Base-by-base conservation (phyloP, 2,113 vertebrate species). In the Puffinus mauretanicus region DNA sequence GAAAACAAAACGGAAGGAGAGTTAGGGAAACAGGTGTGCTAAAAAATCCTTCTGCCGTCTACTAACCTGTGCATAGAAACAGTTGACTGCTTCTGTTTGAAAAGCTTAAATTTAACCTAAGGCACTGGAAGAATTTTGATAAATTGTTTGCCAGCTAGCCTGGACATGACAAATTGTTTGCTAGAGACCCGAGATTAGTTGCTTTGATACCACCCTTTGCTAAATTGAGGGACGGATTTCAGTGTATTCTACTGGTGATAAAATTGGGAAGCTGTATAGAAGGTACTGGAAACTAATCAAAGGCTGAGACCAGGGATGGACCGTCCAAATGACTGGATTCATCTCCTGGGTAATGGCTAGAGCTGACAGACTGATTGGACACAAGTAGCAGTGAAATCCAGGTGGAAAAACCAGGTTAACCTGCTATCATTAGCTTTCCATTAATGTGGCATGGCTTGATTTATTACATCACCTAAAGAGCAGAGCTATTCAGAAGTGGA, bases 391-490 rank as follows among this genome's bases (percentile, higher is more conserved):
- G 71, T 55, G 86, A 96, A 88, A 93, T 90, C 67, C 61, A 71
- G 80, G 73, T 96, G 86, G 91, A 79, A 81, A 82, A 92, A 79
- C 1, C 0, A 52, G 81, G 92, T 94, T 94, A 95, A 89, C 69
- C 26, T 79, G 73, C 86, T 76, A 76, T 97, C 86, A 94, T 96
- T 96, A 94, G 52, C 36, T 96, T 94, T 87, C 86, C 65, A 94
- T 95, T 96, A 97, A 80, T 0, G 30, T 61, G 83, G 61, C 81
- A 54, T 72, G 61, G 32, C 82, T 89, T 96, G 93, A 96, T 96
- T 96, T 94, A 96, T 94, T 92, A 12, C 36, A 92, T 93, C 69
- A 87, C 69, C 86, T 89, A 76, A 96, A 94, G 92, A 95, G 94
- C 91, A 87, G 51, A 93, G 90, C 96, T 89, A n/a, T 90, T 96